Conservation (phyloP, 2,888 invertebrate genomes). For the Macrophya annulata region DNA sequence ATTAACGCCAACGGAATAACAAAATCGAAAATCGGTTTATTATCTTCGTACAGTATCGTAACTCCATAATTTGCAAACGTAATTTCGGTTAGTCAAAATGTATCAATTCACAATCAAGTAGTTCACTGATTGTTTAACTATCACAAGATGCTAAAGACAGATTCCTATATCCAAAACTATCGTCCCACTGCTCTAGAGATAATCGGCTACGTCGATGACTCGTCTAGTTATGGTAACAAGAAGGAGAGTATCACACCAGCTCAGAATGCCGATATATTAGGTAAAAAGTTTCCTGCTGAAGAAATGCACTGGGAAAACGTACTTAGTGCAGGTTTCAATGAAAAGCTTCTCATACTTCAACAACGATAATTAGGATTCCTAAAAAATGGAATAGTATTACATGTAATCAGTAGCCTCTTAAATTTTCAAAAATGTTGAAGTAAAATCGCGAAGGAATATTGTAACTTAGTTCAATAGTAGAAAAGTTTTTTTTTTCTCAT, state of each 20-base stretch:
- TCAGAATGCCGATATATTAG: neutral
- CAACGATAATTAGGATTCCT: neutral
- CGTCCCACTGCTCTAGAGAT: neutral
- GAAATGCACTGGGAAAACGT: neutral
- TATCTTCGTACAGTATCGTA: neutral
- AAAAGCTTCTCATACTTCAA: neutral
- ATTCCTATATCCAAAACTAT: neutral
- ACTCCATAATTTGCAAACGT: neutral
- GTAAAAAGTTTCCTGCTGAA: conserved; percentile 7
- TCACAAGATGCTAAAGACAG: neutral
- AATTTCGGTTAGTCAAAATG: neutral
- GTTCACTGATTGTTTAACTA: neutral
- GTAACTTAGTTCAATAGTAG: neutral
- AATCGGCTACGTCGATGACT: conserved; percentile 12
- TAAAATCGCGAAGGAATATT: neutral
- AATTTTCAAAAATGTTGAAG: neutral
- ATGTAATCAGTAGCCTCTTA: neutral
- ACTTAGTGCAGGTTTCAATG: neutral
- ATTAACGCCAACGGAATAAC: neutral
- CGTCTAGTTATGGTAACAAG: conserved; percentile 19
- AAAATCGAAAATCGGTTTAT: neutral
- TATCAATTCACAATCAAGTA: neutral
- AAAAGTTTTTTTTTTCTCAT: neutral
- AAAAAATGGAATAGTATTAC: neutral
- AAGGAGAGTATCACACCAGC: conserved; percentile 16